Evolutionary conservation across 2,113 vertebrate species (phyloP), one percentile per base, ranked within the genome.

Genomic region (Chascanopsetta lugubris): DNA sequence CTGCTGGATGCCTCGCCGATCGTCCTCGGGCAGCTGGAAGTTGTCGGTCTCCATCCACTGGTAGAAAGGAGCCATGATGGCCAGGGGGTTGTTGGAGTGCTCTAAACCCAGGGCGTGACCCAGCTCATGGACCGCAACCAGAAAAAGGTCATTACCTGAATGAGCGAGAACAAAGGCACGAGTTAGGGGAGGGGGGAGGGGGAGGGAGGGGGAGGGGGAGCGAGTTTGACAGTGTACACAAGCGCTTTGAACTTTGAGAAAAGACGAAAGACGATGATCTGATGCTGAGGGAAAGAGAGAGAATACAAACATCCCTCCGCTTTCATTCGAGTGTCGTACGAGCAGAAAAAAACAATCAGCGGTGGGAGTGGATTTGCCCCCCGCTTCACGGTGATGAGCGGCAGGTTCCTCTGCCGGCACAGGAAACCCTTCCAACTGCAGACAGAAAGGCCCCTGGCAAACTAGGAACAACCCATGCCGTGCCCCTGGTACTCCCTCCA

Each of bases 21-120:
- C 97, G 0, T 99, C 97, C 2, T 98, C 96, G 0, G 97, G 97
- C 59, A 99, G 85, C 85, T 95, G 92, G 91, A 99, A 99, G 86
- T 95, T 91, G 7, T 99, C 96, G 0, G 94, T 96, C 84, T 99
- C 97, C 97, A 99, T 99, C 96, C 96, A 99, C 62, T 99, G 97
- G 88, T 99, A 99, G 86, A 99, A 99, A 0, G 97, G 97, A 0
- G 97, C 97, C 97, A 99, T 99, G 88, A 99, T 98, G 67, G 97
- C 97, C 0, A 91, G 85, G 12, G 97, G 97, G 83, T 99, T 96
- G 89, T 94, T 97, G 26, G 97, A 99, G 78, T 99, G 97, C 74
- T 99, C 97, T 73, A 99, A 82, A 30, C 97, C 97, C 40, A 99
- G 87, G 0, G 97, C 96, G 3, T 99, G 97, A 56, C 97, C 97